These are phyloP conservation scores for Muscicapa striata DNA, from an alignment of 2,797 vertebrate species.

Conservation along the genomic window DNA sequence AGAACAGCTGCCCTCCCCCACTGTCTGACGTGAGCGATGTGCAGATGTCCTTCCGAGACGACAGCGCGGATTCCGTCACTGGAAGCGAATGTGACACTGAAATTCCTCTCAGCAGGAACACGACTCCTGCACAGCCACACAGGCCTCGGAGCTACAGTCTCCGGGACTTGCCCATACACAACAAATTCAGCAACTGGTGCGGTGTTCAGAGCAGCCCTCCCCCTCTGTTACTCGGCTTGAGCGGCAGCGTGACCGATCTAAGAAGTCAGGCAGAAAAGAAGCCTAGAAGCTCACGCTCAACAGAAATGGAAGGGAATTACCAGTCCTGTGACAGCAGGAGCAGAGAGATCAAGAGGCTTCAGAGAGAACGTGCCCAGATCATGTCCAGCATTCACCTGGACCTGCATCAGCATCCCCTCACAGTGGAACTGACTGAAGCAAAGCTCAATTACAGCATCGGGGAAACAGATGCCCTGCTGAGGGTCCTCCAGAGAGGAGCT, in stretches of 20 bases:
- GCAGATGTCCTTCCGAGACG: slow-evolving; percentile 57
- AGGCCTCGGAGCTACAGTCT: slow-evolving; percentile 55
- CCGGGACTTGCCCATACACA: slow-evolving; percentile 85
- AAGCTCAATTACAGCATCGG: slow-evolving; percentile 90
- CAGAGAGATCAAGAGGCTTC: slow-evolving; percentile 82
- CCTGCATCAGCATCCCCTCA: slow-evolving; percentile 82
- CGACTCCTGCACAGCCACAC: slow-evolving; percentile 21
- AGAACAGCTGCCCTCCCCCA: neutral
- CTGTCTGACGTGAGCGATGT: slow-evolving; percentile 36
- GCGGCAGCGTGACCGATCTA: slow-evolving; percentile 21
- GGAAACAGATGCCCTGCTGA: slow-evolving; percentile 88
- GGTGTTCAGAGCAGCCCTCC: slow-evolving; percentile 78
- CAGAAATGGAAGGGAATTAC: slow-evolving; percentile 16
- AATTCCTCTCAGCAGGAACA: slow-evolving; percentile 77
- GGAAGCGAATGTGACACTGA: slow-evolving; percentile 88
- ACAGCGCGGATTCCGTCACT: slow-evolving; percentile 75
- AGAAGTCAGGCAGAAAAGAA: slow-evolving; percentile 13
- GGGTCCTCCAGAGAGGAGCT: slow-evolving; percentile 81
- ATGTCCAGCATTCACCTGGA: slow-evolving; percentile 85
- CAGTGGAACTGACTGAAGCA: slow-evolving; percentile 89
- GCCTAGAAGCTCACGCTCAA: neutral
- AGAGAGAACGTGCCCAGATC: slow-evolving; percentile 83
- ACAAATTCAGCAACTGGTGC: slow-evolving; percentile 92
- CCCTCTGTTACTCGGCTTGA: slow-evolving; percentile 1
- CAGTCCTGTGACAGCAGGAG: slow-evolving; percentile 59